phyloP scores from a whole-genome alignment of 1,140 invertebrate genomes.

The Aphelenchoides avenae region DNA sequence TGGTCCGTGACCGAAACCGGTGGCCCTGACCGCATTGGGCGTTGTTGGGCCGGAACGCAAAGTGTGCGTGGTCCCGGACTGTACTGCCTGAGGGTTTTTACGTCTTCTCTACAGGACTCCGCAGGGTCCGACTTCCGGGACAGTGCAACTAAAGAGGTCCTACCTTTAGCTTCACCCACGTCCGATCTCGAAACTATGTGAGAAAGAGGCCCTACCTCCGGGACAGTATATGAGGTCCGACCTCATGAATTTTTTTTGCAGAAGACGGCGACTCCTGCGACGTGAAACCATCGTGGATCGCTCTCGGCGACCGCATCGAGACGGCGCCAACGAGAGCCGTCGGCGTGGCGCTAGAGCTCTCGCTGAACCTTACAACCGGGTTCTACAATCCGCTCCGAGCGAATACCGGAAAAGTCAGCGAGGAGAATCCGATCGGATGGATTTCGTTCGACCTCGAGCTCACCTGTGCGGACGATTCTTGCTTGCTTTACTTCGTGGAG shows the following conservation, averaged over 20 bases:
- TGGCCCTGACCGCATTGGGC: no score
- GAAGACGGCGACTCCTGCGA: conserved; percentile 36
- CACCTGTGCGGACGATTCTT: conserved; percentile 51
- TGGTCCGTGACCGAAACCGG: no score
- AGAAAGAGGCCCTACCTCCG: no score
- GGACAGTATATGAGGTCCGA: no score
- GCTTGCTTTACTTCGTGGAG: conserved; percentile 59
- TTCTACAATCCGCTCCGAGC: conserved; percentile 51
- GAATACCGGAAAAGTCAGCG: conserved; percentile 12
- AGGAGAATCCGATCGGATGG: conserved; percentile 43
- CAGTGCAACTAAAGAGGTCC: no score
- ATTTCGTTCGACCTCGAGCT: conserved; percentile 42
- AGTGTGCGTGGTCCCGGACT: no score
- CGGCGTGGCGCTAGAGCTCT: conserved; percentile 55
- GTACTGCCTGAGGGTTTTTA: no score
- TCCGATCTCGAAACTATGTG: no score
- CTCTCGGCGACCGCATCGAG: conserved; percentile 49
- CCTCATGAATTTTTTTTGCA: conserved; percentile 24
- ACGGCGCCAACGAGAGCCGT: conserved; percentile 57
- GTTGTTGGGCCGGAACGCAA: no score
- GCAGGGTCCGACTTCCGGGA: no score
- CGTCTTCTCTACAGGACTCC: no score
- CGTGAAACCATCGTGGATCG: conserved; percentile 48
- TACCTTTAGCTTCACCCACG: no score
- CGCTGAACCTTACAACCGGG: conserved; percentile 40